Base-by-base conservation (phyloP, 1,140 invertebrate species). In the Aphis craccivora region DNA sequence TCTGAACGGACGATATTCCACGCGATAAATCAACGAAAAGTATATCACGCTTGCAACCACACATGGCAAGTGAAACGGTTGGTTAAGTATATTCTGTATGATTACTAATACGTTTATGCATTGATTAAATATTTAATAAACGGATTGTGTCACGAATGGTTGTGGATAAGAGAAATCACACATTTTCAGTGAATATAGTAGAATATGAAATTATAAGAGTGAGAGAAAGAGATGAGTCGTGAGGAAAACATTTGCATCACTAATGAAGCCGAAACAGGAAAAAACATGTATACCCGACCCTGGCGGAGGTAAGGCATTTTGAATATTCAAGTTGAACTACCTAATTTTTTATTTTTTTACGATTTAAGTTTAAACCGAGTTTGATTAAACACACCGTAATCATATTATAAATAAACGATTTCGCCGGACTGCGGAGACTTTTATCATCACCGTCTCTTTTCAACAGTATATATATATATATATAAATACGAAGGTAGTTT, bases 351-450 rank as follows among this genome's bases (percentile, higher is more conserved):
- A 67, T 37, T 76, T 76, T 76, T 92, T 45, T 92, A 83, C 60
- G 25, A 48, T 92, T 91, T 83, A 35, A 91, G 67, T 91, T 91
- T 92, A 83, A 91, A 92, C 83, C n/a, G 20, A 83, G 67, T 83
- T 35, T 30, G 18, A 83, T 76, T 81, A 83, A n/a, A 90, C 89
- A 91, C 35, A 81, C 67, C 55, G 37, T 92, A 92, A 92, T 83
- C 76, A 76, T 55, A 86, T 86, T 86, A 86, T 40, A 93, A 86
- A 83, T 84, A 93, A 93, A 93, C 91, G 81, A 93, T 93, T 93
- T 55, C 55, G 25, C 81, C 23, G 91, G 91, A 93, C 91, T 37
- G 35, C 22, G 35, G 23, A 86, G 48, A 93, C 25, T 93, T 86
- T 93, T 86, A 20, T 84, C 91, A 48, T 43, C 45, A n/a, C 30